Conservation (phyloP, 1,140 invertebrate species). For the Drosophila dunni region DNA sequence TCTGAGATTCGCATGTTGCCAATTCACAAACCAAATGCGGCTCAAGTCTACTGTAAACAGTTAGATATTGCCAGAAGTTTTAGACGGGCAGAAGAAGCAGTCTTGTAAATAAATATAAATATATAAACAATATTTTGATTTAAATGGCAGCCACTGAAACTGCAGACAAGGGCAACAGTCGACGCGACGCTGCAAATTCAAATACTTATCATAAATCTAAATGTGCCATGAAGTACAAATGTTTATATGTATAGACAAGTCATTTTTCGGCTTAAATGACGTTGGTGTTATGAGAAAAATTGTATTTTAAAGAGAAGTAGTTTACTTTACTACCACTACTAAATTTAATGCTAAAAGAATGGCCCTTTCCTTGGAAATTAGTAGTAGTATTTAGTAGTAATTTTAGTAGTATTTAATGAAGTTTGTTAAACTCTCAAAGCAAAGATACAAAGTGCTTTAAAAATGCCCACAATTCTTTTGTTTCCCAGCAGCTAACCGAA, state of each 20-base stretch:
- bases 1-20: conserved; percentile 9
- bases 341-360: too few relatives aligned
- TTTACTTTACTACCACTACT: too few relatives aligned
- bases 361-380: too few relatives aligned
- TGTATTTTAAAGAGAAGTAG: neutral
- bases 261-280: conserved; percentile 15
- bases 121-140: conserved; percentile 60
- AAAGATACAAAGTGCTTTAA: too few relatives aligned
- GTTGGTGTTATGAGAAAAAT: neutral
- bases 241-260: conserved; percentile 8
- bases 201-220: conserved; percentile 42
- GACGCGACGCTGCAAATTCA: neutral
- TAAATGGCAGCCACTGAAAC: conserved; percentile 65
- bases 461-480: too few relatives aligned
- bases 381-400: too few relatives aligned
- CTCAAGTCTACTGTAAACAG: conserved; percentile 38
- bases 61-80: conserved; percentile 45
- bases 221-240: conserved; percentile 23
- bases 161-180: conserved; percentile 68
- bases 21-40: conserved; percentile 39
- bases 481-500: too few relatives aligned
- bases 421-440: too few relatives aligned
- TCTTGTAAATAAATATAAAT: conserved; percentile 33
- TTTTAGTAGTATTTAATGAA: too few relatives aligned
- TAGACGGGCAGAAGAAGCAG: conserved; percentile 5